Conservation (phyloP, 2,888 invertebrate genomes). For the Cosmopolites sordidus region DNA sequence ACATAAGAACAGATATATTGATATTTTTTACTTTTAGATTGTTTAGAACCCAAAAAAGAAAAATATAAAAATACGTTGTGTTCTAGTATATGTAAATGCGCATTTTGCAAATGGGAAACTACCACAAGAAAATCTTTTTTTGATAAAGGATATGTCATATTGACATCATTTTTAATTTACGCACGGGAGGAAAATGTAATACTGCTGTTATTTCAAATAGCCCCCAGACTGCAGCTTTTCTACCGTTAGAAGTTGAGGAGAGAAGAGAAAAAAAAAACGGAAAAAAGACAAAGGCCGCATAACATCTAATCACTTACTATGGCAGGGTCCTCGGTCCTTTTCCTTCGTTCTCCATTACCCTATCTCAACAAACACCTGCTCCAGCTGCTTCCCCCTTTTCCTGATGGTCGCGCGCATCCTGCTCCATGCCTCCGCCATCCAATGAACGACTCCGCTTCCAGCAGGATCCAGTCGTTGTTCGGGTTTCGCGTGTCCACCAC, state of each 20-base stretch:
- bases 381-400: conserved; percentile 4
- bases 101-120: too few relatives aligned
- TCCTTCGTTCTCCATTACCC: conserved; percentile 19
- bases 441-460: conserved; percentile 10
- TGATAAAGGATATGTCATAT: too few relatives aligned
- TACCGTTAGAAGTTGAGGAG: not conserved
- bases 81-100: too few relatives aligned
- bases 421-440: conserved; percentile 12
- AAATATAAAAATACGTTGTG: too few relatives aligned
- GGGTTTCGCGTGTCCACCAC: not conserved
- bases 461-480: conserved; percentile 23
- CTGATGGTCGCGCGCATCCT: conserved; percentile 9
- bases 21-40: too few relatives aligned
- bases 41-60: too few relatives aligned
- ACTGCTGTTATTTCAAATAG: too few relatives aligned
- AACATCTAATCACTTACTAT: conserved; percentile 22
- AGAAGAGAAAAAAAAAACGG: not conserved
- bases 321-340: conserved; percentile 9
- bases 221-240: too few relatives aligned
- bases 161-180: too few relatives aligned
- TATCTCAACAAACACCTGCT: conserved; percentile 28
- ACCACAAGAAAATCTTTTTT: too few relatives aligned
- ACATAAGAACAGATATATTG: too few relatives aligned
- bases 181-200: too few relatives aligned
- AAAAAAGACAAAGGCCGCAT: conserved; percentile 13